These are phyloP conservation scores for Pandemis cinnamomeana DNA, from an alignment of 2,888 invertebrate species.

Conservation along the genomic window DNA sequence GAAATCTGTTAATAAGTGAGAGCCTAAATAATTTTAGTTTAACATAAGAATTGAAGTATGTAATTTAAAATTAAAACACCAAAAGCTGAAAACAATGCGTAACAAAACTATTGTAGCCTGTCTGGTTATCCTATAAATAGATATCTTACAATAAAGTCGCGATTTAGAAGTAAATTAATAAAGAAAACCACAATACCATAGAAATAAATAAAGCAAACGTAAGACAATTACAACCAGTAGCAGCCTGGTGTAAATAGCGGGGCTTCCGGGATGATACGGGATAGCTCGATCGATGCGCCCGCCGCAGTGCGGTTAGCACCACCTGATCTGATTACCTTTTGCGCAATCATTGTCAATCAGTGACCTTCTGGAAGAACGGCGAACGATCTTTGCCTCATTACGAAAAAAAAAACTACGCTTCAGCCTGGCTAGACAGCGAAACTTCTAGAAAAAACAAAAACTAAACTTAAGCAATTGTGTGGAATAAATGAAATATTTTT, in stretches of 20 bases:
- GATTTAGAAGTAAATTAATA: too few relatives aligned
- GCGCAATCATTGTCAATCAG: slow-evolving; percentile 3
- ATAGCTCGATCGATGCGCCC: slow-evolving; percentile 62
- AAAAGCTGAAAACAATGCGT: too few relatives aligned
- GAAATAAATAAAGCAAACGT: not conserved
- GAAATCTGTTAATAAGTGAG: too few relatives aligned
- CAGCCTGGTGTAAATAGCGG: slow-evolving; percentile 19
- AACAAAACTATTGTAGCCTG: too few relatives aligned
- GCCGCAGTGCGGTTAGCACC: slow-evolving; percentile 65
- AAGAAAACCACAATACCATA: too few relatives aligned
- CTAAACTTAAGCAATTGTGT: not conserved
- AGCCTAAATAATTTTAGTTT: too few relatives aligned
- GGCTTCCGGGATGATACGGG: slow-evolving; percentile 51
- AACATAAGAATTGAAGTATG: too few relatives aligned
- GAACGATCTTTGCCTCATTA: not conserved
- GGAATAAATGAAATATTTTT: not conserved
- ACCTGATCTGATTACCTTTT: slow-evolving; percentile 30
- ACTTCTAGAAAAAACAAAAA: not conserved
- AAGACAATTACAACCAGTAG: not conserved
- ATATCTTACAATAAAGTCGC: too few relatives aligned
- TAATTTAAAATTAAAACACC: too few relatives aligned
- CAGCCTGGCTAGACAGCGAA: slow-evolving; percentile 19
- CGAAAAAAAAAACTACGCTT: slow-evolving; percentile 3
- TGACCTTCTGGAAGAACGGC: slow-evolving; percentile 9
- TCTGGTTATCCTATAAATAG: too few relatives aligned